Evolutionary conservation across 1,140 invertebrate genomes (phyloP).

Genomic region (Anoplophora glabripennis): DNA sequence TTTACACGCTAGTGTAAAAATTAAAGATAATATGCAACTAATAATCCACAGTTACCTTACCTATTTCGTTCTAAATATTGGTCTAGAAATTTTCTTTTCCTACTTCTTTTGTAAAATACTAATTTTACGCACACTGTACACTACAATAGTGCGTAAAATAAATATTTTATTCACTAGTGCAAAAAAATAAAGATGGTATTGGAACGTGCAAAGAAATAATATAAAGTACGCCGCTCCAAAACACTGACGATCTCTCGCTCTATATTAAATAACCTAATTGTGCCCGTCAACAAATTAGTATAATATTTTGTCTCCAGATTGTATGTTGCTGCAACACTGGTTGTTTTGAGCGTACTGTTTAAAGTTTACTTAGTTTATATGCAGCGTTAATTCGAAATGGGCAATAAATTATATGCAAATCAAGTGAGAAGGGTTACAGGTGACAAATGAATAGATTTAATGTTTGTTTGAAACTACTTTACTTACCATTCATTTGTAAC

Average conservation of each 20-base stretch:
- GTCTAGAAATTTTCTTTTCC: no score
- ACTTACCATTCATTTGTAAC: slow-evolving; percentile 8
- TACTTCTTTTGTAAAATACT: no score
- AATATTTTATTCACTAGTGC: no score
- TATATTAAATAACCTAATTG: background rate
- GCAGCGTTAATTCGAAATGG: background rate
- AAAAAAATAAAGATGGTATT: no score
- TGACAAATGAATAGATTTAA: slow-evolving; percentile 7
- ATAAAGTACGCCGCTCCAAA: no score
- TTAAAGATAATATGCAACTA: no score
- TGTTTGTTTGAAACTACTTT: slow-evolving; percentile 3
- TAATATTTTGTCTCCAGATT: background rate
- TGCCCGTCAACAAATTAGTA: background rate
- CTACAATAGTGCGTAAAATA: no score
- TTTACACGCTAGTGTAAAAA: no score
- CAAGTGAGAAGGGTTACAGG: background rate
- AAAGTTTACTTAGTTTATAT: slow-evolving; percentile 3
- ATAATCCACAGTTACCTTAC: no score
- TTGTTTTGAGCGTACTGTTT: background rate
- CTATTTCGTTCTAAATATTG: no score
- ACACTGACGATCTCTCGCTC: background rate
- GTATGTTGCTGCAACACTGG: background rate
- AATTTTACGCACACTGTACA: no score
- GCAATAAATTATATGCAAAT: background rate
- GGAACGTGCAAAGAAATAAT: no score